Evolutionary conservation across 2,113 vertebrate species (phyloP).

Genomic region (Sinocyclocheilus rhinocerous): DNA sequence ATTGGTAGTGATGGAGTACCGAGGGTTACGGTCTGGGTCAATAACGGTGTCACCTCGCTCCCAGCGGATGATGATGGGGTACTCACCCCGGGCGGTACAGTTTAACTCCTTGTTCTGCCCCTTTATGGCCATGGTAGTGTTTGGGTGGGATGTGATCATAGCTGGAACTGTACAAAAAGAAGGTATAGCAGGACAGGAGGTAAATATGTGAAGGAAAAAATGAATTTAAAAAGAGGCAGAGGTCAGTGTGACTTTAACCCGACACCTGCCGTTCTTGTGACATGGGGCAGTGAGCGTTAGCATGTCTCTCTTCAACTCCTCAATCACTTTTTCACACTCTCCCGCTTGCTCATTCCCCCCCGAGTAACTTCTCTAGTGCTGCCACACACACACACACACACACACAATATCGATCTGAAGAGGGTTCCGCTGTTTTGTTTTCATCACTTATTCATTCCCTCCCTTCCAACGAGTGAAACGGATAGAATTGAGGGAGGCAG

Average conservation of each 20-base stretch:
- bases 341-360: slow-evolving; percentile 11
- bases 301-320: slow-evolving; percentile 51
- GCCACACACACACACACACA: slow-evolving; percentile 54
- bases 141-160: slow-evolving; percentile 98
- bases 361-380: slow-evolving; percentile 26
- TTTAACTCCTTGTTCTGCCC: slow-evolving; percentile 95
- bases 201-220: neutral
- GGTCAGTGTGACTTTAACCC: slow-evolving; percentile 8
- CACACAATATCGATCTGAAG: slow-evolving; percentile 70
- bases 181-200: slow-evolving; percentile 42
- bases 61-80: slow-evolving; percentile 99
- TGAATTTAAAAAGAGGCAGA: slow-evolving; percentile 39
- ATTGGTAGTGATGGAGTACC: slow-evolving; percentile 90
- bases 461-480: slow-evolving; percentile 71
- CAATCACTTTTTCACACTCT: slow-evolving; percentile 53
- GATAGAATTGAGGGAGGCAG: slow-evolving; percentile 77
- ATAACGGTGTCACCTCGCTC: slow-evolving; percentile 97
- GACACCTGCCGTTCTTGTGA: slow-evolving; percentile 1
- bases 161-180: slow-evolving; percentile 83
- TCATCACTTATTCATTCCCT: slow-evolving; percentile 81
- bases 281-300: neutral
- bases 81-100: slow-evolving; percentile 93
- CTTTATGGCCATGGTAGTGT: slow-evolving; percentile 98
- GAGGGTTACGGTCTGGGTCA: slow-evolving; percentile 91
- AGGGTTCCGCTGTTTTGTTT: slow-evolving; percentile 80